Percentiles rank a stretch among this genome's conserved stretches.
These are phyloP conservation scores for Drosophila bocki DNA, from an alignment of 1,140 invertebrate genomes.

Conservation along the genomic window DNA sequence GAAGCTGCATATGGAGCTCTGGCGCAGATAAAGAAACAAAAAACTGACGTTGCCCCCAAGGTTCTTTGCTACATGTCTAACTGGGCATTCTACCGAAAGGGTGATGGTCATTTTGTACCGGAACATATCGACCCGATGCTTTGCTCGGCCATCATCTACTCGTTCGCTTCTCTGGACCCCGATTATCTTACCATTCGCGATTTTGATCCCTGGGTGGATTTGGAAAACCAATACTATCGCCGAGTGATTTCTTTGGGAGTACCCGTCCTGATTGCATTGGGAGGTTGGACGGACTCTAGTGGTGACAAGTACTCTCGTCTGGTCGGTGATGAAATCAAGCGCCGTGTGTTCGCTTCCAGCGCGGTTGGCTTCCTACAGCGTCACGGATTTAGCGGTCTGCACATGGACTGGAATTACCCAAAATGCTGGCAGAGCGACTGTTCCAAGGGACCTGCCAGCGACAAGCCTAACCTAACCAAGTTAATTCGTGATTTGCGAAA, in stretches of 20 bases:
- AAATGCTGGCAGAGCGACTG: constrained; percentile 96
- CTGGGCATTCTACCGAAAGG: constrained; percentile 94
- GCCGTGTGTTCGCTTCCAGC: constrained; percentile 90
- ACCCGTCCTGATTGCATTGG: constrained; percentile 91
- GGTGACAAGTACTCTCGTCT: constrained; percentile 93
- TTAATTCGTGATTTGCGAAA: constrained; percentile 92
- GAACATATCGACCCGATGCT: constrained; percentile 92
- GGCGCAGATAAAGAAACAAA: constrained; percentile 50
- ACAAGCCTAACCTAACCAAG: constrained; percentile 91
- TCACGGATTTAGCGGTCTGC: constrained; percentile 92
- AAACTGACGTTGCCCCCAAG: constrained; percentile 68
- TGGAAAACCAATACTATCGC: constrained; percentile 91
- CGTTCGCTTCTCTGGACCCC: constrained; percentile 94
- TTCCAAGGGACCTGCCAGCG: constrained; percentile 90
- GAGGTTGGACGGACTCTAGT: constrained; percentile 95
- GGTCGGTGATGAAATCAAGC: constrained; percentile 87
- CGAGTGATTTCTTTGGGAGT: constrained; percentile 77
- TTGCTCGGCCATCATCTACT: constrained; percentile 95
- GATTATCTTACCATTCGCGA: constrained; percentile 90
- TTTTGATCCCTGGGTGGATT: constrained; percentile 94
- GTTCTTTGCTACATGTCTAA: constrained; percentile 95
- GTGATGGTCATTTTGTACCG: constrained; percentile 93
- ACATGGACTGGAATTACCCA: constrained; percentile 96
- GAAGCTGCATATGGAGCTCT: constrained; percentile 65
- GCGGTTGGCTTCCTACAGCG: constrained; percentile 89